Evolutionary conservation across 1,140 invertebrate species (phyloP), one percentile per base, ranked within the genome.

Genomic region (Leptinotarsa undecemlineata): DNA sequence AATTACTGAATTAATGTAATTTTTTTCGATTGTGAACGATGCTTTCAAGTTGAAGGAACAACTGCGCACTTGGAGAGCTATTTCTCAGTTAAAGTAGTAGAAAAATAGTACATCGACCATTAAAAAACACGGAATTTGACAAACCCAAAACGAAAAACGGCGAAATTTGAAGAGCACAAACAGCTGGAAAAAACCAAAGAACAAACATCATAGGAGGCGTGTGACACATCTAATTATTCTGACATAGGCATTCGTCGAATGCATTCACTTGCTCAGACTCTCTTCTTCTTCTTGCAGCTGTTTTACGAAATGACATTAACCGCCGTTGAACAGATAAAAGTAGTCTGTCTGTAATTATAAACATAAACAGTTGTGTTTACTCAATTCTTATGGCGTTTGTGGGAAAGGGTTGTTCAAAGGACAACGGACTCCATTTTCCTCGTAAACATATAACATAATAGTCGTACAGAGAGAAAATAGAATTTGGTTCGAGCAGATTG

Each of bases 341-440:
- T 57, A 57, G 51, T 57, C 51, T 57, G 51, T 57, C 15, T 57
- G 51, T 57, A 57, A 57, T 57, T 57, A 57, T 57, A 57, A 15
- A 57, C 51, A 57, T 57, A 57, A 57, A 57, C 51, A n/a, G 51
- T 57, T 57, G 51, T 57, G 51, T 57, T 57, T 57, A 57, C 51
- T 57, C 8, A 17, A 19, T 42, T 57, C 51, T 57, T 57, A 57
- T 57, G 51, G 51, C 51, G n/a, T 57, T 57, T 57, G 15, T 57
- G 51, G 51, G 14, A 57, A 57, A 57, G n/a, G 51, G 15, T 57
- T 19, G n/a, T 57, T 42, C 33, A 42, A 42, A 42, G 33, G 8
- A 42, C 33, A 42, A 42, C 33, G 51, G 15, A n/a, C n/a, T 14
- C 17, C 0, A 19, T 57, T 57, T 57, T 57, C n/a, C 2, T 17